Evolutionary conservation across 2,888 invertebrate genomes (phyloP).

Genomic region (Myopa tessellatipennis): DNA sequence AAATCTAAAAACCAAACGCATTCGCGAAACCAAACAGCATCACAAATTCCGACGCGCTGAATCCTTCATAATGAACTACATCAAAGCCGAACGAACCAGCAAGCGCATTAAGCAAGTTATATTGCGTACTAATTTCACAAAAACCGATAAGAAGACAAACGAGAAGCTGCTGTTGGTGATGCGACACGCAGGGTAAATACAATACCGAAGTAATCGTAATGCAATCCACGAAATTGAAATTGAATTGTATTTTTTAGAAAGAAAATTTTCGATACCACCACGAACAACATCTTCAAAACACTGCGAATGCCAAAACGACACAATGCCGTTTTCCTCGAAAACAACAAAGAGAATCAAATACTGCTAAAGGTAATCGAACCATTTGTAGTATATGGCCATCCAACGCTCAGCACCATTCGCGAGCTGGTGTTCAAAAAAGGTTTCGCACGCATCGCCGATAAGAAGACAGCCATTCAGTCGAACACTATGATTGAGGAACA

Average conservation of each 20-base stretch:
- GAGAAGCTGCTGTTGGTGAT: slow-evolving; percentile 64
- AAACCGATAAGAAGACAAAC: slow-evolving; percentile 54
- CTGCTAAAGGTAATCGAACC: slow-evolving; percentile 66
- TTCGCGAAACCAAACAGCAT: slow-evolving; percentile 54
- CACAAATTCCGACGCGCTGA: slow-evolving; percentile 66
- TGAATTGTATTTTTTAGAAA: slow-evolving; percentile 51
- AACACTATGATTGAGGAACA: slow-evolving; percentile 67
- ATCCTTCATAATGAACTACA: slow-evolving; percentile 64
- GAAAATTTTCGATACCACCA: slow-evolving; percentile 64
- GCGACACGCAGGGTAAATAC: slow-evolving; percentile 62
- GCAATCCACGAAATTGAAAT: not conserved
- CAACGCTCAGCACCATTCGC: slow-evolving; percentile 62
- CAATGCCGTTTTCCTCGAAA: slow-evolving; percentile 63
- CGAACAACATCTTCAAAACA: slow-evolving; percentile 58
- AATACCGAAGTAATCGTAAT: not conserved
- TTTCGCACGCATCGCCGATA: slow-evolving; percentile 62
- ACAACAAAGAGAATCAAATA: slow-evolving; percentile 63
- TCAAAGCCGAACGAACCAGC: slow-evolving; percentile 64
- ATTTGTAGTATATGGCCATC: slow-evolving; percentile 65
- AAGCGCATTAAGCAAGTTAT: slow-evolving; percentile 61
- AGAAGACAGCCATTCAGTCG: slow-evolving; percentile 65
- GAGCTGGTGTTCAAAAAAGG: slow-evolving; percentile 67
- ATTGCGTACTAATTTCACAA: slow-evolving; percentile 56
- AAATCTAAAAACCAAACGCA: slow-evolving; percentile 57
- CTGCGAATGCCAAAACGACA: slow-evolving; percentile 59